Conservation (phyloP, 2,888 invertebrate genomes). For the Onthophagus sagittarius region DNA sequence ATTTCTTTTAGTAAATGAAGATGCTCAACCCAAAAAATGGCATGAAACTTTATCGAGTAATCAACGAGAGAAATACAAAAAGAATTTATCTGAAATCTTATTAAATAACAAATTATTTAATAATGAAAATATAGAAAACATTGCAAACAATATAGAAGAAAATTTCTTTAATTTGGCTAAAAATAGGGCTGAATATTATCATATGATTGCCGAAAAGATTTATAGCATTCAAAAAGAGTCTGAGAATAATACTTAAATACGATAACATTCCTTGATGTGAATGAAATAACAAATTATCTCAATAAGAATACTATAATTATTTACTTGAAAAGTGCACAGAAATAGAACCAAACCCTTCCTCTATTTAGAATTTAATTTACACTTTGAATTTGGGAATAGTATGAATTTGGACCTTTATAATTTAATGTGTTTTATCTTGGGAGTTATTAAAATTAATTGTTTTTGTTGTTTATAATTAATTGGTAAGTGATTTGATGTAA, state of each 20-base stretch:
- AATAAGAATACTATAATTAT: no score
- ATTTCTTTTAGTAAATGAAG: not conserved
- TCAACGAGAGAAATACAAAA: not conserved
- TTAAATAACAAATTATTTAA: not conserved
- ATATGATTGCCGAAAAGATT: not conserved
- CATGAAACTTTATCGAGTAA: not conserved
- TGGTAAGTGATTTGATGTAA: no score
- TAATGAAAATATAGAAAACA: not conserved
- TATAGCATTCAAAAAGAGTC: not conserved
- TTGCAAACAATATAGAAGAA: not conserved
- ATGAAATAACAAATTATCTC: not conserved
- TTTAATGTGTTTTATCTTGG: no score
- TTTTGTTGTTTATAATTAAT: no score
- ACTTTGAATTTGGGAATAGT: no score
- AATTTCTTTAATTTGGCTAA: not conserved
- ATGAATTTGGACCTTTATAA: no score
- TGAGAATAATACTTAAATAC: not conserved
- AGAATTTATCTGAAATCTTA: not conserved
- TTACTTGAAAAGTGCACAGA: no score
- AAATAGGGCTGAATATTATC: conserved; percentile 1
- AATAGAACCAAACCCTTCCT: no score
- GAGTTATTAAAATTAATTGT: no score
- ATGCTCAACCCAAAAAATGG: conserved; percentile 1
- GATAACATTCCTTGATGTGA: not conserved
- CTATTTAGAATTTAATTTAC: no score